Evolutionary conservation across 2,888 invertebrate species (phyloP).

Genomic region (Mantis religiosa): DNA sequence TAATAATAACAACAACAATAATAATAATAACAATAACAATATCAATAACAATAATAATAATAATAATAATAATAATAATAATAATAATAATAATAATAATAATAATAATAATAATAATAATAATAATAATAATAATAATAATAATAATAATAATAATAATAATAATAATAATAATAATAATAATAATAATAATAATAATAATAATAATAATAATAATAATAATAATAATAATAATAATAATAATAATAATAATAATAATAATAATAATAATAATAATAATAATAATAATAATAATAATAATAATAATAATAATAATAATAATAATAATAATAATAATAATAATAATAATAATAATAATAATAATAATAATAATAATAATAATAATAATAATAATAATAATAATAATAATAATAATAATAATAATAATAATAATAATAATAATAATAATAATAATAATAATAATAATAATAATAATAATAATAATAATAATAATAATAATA

Average conservation of each 20-base stretch:
- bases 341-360: not conserved
- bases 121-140: not conserved
- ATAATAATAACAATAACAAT: too few species aligned
- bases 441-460: not conserved
- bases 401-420: not conserved
- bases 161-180: not conserved
- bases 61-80: too few species aligned
- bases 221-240: not conserved
- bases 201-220: not conserved
- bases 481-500: not conserved
- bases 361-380: not conserved
- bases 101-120: too few species aligned
- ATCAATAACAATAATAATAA: too few species aligned
- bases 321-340: not conserved
- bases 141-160: not conserved
- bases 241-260: not conserved
- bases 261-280: not conserved
- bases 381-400: not conserved
- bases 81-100: too few species aligned
- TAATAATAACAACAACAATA: too few species aligned
- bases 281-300: not conserved
- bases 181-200: not conserved
- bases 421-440: not conserved
- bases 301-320: not conserved
- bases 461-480: not conserved